Evolutionary conservation across 2,113 vertebrate species (phyloP), one percentile per base, ranked within the genome.

Genomic region (Tachysurus fulvidraco): DNA sequence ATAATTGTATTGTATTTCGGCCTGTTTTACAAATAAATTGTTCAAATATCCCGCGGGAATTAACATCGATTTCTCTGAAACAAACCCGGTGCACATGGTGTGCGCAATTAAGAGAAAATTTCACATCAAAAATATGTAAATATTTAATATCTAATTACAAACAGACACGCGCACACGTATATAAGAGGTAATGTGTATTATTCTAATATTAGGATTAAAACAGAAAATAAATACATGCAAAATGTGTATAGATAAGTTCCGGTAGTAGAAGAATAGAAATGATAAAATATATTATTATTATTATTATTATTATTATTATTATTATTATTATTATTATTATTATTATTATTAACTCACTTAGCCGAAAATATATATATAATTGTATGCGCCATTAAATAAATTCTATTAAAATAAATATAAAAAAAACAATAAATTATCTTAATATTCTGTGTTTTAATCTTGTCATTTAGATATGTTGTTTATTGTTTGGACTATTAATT

Each of bases 11-110:
- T 11, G 25, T 65, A 50, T 81, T 60, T 60, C 7, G 60, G 13
- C 3, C 73, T 85, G 73, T 46, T 79, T 84, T 87, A 57, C 86
- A 79, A 87, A 80, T 69, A 84, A 83, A 87, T 83, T 62, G 81
- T 55, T 78, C 44, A 57, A 59, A 59, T 21, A 50, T 84, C 87
- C 83, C 36, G 14, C 54, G 82, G 62, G 82, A 88, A 21, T 60
- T 25, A 16, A 10, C 2, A 83, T 77, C 62, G 86, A 79, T 87
- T 77, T 52, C 14, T 12, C 52, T 71, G 17, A 36, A 44, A 30
- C 55, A 55, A 10, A 59, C 1, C 28, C 54, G 54, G n/a, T 28
- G 23, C 73, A 76, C n/a, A 21, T 9, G 16, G 76, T 16, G n/a
- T 10, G 2, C 76, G 52, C 28, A 7, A 11, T n/a, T 77, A 12